phyloP scores from a whole-genome alignment of 1,140 invertebrate species.

The Meloidogyne hapla region DNA sequence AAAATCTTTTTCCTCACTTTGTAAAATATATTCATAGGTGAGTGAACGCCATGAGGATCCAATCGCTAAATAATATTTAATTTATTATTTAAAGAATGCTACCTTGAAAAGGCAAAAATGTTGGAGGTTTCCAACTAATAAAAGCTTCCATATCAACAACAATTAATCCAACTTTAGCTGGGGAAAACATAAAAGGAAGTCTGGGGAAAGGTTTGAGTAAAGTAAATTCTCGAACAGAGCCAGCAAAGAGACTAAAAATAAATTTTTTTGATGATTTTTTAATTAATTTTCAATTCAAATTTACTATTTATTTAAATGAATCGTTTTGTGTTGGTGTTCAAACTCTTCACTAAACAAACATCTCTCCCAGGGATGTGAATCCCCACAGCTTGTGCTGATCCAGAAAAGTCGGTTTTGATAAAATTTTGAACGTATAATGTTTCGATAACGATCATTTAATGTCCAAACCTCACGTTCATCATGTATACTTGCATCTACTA shows the following conservation, averaged over 20 bases:
- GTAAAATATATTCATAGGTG: conserved; percentile 38
- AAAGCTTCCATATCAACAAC: conserved; percentile 36
- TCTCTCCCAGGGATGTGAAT: conserved; percentile 44
- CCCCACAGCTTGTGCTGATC: conserved; percentile 50
- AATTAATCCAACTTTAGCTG: conserved; percentile 44
- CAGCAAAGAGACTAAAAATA: conserved; percentile 32
- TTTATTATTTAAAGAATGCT: neutral
- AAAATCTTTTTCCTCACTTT: neutral
- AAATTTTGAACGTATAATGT: conserved; percentile 35
- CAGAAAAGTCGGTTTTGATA: conserved; percentile 49
- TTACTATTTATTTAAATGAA: conserved; percentile 44
- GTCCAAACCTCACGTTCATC: conserved; percentile 45
- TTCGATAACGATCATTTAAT: conserved; percentile 39
- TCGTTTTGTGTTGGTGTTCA: conserved; percentile 31
- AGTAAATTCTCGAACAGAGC: conserved; percentile 44
- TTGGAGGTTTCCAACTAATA: conserved; percentile 52
- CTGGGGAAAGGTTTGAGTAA: conserved; percentile 35
- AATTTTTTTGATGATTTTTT: conserved; percentile 8
- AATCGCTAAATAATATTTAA: conserved; percentile 33
- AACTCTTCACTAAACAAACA: conserved; percentile 46
- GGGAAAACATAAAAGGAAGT: conserved; percentile 38
- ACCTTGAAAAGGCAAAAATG: conserved; percentile 53
- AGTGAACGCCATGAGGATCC: conserved; percentile 44
- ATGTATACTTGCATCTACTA: conserved; percentile 36
- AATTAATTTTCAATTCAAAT: neutral